phyloP scores from a whole-genome alignment of 2,888 invertebrate species.

The Netelia virgata region DNA sequence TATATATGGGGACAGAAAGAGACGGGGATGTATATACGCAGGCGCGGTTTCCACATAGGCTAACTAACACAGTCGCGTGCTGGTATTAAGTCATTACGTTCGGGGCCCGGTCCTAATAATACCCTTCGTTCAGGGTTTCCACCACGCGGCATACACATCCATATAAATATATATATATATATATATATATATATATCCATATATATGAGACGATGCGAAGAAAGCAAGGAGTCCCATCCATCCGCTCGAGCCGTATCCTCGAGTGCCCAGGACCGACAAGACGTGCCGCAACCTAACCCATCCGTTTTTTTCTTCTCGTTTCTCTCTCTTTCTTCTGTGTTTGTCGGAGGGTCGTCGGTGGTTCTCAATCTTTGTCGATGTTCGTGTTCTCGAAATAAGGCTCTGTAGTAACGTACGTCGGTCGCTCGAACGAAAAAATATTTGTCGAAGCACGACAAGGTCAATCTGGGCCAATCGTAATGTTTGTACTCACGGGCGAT shows the following conservation, averaged over 20 bases:
- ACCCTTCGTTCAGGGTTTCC: constrained; percentile 75
- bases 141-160: constrained; percentile 42
- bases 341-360: constrained; percentile 21
- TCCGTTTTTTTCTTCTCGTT: constrained; percentile 54
- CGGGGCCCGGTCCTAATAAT: constrained; percentile 80
- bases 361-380: constrained; percentile 56
- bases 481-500: neutral
- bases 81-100: constrained; percentile 81
- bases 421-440: neutral
- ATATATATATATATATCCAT: constrained; percentile 2
- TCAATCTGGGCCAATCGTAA: neutral
- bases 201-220: constrained; percentile 70
- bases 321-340: constrained; percentile 29
- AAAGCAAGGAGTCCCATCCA: constrained; percentile 73
- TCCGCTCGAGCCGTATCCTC: constrained; percentile 73
- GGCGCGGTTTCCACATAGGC: constrained; percentile 75
- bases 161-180: neutral
- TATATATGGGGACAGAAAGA: constrained; percentile 15
- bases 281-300: constrained; percentile 73
- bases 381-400: neutral
- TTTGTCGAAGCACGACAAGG: neutral
- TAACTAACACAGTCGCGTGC: constrained; percentile 77
- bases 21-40: constrained; percentile 67
- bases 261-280: constrained; percentile 68
- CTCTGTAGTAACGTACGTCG: neutral